Evolutionary conservation across 2,888 invertebrate genomes (phyloP).

Genomic region (Flexamia atlantica): DNA sequence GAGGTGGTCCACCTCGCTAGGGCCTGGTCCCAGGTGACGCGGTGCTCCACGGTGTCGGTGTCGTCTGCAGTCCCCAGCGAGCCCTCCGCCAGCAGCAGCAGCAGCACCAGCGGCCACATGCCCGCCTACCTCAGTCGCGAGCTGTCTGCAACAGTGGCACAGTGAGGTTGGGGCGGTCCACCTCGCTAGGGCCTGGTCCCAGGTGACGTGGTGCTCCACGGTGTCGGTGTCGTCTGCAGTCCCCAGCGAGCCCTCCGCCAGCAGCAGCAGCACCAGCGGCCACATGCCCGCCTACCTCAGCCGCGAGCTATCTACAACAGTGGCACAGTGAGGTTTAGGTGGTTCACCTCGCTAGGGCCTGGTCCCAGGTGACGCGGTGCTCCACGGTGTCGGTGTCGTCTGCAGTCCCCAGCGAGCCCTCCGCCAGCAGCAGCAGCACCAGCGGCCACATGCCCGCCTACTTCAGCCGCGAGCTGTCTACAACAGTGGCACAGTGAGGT

Average conservation of each 20-base stretch:
- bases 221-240: conserved; percentile 13
- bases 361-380: conserved; percentile 1
- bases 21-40: conserved; percentile 7
- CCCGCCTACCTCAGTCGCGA: neutral
- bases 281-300: conserved; percentile 3
- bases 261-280: conserved; percentile 7
- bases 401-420: neutral
- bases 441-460: conserved; percentile 35
- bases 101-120: conserved; percentile 15
- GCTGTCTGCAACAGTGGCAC: neutral
- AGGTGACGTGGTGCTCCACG: conserved; percentile 39
- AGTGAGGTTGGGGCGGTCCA: neutral
- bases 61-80: conserved; percentile 17
- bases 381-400: conserved; percentile 36
- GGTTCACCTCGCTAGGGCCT: neutral
- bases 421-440: neutral
- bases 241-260: conserved; percentile 1
- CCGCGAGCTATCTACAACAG: neutral
- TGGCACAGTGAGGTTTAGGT: neutral
- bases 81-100: conserved; percentile 12
- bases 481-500: too few species aligned
- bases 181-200: neutral
- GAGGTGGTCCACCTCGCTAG: neutral
- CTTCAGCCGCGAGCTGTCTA: too few species aligned
- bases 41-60: conserved; percentile 26